Evolutionary conservation across 2,113 vertebrate species (phyloP), one percentile per base, ranked within the genome.

Genomic region (Hippocampus comes): DNA sequence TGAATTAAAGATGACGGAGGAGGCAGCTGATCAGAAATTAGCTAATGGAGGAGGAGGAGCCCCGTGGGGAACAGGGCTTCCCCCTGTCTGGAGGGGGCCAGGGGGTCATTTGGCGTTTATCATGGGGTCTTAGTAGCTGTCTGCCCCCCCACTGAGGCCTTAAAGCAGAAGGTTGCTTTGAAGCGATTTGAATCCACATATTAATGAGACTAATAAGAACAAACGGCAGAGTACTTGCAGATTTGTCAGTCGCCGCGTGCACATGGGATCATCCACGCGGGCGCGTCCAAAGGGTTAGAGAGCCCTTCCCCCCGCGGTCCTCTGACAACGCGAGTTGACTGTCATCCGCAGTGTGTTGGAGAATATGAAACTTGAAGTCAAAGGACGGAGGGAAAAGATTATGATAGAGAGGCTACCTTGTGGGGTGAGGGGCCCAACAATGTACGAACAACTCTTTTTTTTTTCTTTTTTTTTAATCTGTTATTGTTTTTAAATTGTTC

Each of bases 1-100:
- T 92, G 89, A 92, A 91, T 91, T 82, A 91, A 91, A 91, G 86
- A 91, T 89, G 77, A 91, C 88, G 77, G 78, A 75, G 86, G 84
- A 79, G 82, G 84, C 89, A 91, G 88, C 86, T 91, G 90, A 91
- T 89, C 84, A 86, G 83, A 85, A 91, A 87, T 91, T 83, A 89
- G 86, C 90, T 90, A 92, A 92, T 93, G 88, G 86, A 85, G 64
- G 77, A 82, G 84, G 84, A 78, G 84, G 77, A 73, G 80, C 72
- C 86, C 84, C 87, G 15, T 1, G 53, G 75, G 80, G 79, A 72
- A 14, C 60, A 46, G 74, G 87, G 80, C 78, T 86, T 86, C 76
- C 83, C 89, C 84, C 71, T 4, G 53, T 73, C 73, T 71, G 42
- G 34, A 21, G 10, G 66, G 67, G 71, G 42, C 17, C 63, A 4